Percentiles rank a stretch among this genome's conserved stretches.
Conservation (phyloP, 2,888 invertebrate genomes). For the Helleia helle region DNA sequence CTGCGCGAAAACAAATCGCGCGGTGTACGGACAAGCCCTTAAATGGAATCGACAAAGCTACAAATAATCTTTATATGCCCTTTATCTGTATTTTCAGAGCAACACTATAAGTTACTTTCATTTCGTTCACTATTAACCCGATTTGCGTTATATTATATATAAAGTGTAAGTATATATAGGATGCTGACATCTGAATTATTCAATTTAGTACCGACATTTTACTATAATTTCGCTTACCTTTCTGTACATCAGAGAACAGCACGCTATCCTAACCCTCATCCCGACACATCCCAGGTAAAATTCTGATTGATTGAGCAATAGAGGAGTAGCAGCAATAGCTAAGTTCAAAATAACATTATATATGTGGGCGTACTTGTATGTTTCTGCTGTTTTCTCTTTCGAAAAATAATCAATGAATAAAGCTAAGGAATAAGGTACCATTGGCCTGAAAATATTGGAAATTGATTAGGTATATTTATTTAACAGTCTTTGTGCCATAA, state of each 20-base stretch:
- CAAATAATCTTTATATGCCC: too few species aligned
- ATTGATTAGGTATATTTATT: not conserved
- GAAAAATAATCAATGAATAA: constrained; percentile 77
- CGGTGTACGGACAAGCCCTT: too few species aligned
- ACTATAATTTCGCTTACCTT: constrained; percentile 71
- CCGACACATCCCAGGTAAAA: constrained; percentile 77
- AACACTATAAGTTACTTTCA: not conserved
- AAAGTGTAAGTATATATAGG: not conserved
- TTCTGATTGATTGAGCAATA: constrained; percentile 77
- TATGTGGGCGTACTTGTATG: constrained; percentile 74
- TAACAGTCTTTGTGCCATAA: not conserved
- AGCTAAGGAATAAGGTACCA: constrained; percentile 75
- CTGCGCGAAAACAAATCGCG: too few species aligned
- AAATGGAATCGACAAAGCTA: too few species aligned
- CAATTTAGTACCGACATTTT: too few species aligned
- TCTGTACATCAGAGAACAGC: constrained; percentile 84
- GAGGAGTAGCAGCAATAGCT: constrained; percentile 67
- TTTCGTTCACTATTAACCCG: too few species aligned
- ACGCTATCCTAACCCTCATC: constrained; percentile 83
- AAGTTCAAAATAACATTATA: constrained; percentile 76
- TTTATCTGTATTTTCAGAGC: too few species aligned
- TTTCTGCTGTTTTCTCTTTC: constrained; percentile 53
- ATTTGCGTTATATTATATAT: too few species aligned
- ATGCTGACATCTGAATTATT: too few species aligned
- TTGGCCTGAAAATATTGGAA: constrained; percentile 54